A percentile compares a stretch with the other conserved stretches of the same genome.
phyloP scores from a whole-genome alignment of 2,797 vertebrate species.

The Lacerta agilis region DNA sequence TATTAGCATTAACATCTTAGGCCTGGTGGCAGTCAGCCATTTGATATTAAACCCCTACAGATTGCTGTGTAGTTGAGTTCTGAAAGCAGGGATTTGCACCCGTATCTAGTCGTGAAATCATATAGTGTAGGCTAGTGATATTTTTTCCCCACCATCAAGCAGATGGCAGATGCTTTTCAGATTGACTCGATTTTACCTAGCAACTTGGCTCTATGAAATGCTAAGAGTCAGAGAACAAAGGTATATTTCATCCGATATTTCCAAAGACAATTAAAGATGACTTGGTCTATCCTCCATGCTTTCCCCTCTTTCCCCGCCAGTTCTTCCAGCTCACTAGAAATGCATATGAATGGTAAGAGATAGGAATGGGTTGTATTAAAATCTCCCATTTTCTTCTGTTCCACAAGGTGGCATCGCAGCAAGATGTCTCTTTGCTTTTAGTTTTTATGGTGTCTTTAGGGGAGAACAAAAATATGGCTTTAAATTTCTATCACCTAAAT shows the following conservation, averaged over 20 bases:
- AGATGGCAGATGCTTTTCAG: background rate
- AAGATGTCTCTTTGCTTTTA: constrained; percentile 14
- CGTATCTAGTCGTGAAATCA: background rate
- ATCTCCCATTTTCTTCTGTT: constrained; percentile 23
- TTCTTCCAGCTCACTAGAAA: background rate
- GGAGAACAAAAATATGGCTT: background rate
- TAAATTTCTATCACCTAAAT: constrained; percentile 4
- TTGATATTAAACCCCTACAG: background rate
- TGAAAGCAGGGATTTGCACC: background rate
- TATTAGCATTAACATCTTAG: background rate
- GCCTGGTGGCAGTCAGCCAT: background rate
- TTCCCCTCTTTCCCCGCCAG: fast-evolving
- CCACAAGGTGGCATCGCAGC: constrained; percentile 74
- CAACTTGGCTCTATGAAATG: background rate
- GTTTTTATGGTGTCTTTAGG: background rate
- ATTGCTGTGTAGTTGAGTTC: background rate
- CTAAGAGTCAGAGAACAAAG: background rate
- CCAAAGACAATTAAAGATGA: fast-evolving
- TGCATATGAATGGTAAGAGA: fast-evolving
- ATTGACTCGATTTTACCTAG: background rate
- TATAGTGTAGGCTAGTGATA: background rate
- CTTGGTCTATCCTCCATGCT: fast-evolving
- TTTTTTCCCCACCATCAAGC: background rate
- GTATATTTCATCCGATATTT: fast-evolving
- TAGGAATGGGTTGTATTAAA: too few species aligned